Percentiles rank a stretch among this genome's conserved stretches.
These are phyloP conservation scores for Morone saxatilis DNA, from an alignment of 2,113 vertebrate genomes.

Conservation along the genomic window DNA sequence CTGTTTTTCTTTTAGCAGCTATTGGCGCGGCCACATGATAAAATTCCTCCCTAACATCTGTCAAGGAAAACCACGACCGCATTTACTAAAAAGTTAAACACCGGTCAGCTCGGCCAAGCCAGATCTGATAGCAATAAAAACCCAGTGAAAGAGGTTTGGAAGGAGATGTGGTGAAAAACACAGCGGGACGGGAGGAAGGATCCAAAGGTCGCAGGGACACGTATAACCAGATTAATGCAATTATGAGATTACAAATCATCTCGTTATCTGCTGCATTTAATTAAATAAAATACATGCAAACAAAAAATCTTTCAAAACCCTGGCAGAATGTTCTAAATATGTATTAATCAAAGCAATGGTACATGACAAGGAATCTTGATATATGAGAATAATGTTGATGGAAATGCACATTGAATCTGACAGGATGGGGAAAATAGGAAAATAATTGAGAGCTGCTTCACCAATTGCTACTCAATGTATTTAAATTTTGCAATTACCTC, in stretches of 20 bases:
- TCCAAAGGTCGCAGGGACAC: not conserved
- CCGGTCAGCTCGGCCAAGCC: constrained; percentile 67
- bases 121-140: constrained; percentile 78
- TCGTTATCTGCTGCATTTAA: not conserved
- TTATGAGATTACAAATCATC: not conserved
- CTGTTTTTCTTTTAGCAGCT: constrained; percentile 68
- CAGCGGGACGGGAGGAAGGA: not conserved
- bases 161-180: constrained; percentile 31
- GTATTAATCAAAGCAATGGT: not conserved
- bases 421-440: no score
- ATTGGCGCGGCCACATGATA: constrained; percentile 71
- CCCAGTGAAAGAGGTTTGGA: not conserved
- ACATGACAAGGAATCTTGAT: not conserved
- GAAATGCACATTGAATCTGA: not conserved
- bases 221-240: not conserved
- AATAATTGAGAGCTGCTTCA: no score
- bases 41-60: constrained; percentile 81
- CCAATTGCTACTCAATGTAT: no score
- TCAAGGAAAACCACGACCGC: constrained; percentile 79
- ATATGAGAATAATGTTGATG: not conserved
- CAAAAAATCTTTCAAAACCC: not conserved
- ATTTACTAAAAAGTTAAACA: constrained; percentile 80
- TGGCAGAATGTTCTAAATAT: not conserved
- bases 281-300: not conserved
- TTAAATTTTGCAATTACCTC: no score